phyloP scores from a whole-genome alignment of 2,797 vertebrate species.

The Pampus argenteus region DNA sequence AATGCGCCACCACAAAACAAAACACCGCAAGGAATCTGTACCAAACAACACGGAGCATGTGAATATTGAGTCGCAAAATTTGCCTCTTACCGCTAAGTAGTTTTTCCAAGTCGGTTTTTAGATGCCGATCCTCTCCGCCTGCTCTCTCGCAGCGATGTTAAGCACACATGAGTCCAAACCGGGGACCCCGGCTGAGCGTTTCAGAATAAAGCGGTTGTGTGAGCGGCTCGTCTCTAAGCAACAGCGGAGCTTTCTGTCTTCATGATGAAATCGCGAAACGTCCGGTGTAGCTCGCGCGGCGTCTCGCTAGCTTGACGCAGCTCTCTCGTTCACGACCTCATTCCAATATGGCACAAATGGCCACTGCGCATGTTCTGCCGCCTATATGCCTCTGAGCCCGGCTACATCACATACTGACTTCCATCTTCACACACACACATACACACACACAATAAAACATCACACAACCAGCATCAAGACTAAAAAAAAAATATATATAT shows the following conservation, averaged over 20 bases:
- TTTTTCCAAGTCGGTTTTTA: constrained; percentile 88
- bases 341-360: constrained; percentile 96
- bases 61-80: constrained; percentile 81
- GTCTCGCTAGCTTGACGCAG: constrained; percentile 52
- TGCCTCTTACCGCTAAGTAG: constrained; percentile 90
- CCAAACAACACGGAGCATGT: constrained; percentile 72
- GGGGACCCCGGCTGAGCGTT: constrained; percentile 24
- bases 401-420: constrained; percentile 83
- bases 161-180: neutral
- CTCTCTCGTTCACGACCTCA: constrained; percentile 89
- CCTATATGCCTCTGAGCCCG: constrained; percentile 83
- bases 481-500: constrained; percentile 26
- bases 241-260: constrained; percentile 12
- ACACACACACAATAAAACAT: constrained; percentile 74
- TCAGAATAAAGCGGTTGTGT: constrained; percentile 63
- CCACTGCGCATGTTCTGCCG: constrained; percentile 86
- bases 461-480: constrained; percentile 52
- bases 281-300: constrained; percentile 30
- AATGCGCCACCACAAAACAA: constrained; percentile 64
- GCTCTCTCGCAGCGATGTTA: constrained; percentile 81
- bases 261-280: neutral
- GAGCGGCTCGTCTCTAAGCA: neutral
- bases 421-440: constrained; percentile 75
- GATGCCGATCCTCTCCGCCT: constrained; percentile 88
- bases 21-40: constrained; percentile 70